Percentiles rank a stretch among this genome's conserved stretches.
These are phyloP conservation scores for Philereme vetulata DNA, from an alignment of 2,888 invertebrate genomes.

Conservation along the genomic window DNA sequence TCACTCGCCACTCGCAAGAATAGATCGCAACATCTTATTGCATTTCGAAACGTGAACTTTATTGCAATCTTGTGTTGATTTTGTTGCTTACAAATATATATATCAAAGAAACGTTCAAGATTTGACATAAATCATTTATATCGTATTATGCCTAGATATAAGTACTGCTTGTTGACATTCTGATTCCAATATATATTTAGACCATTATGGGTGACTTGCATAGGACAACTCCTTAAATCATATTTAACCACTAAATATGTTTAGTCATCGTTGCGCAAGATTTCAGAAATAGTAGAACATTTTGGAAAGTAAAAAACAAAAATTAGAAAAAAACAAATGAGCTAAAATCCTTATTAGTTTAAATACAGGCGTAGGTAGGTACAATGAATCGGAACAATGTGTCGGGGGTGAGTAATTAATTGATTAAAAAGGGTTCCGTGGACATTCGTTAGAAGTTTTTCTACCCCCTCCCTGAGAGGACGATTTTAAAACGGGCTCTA, in stretches of 20 bases:
- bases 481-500: conserved; percentile 63
- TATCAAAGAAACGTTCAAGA: too few relatives aligned
- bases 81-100: conserved; percentile 1
- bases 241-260: too few relatives aligned
- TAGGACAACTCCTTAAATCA: too few relatives aligned
- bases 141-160: too few relatives aligned
- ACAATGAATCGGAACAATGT: conserved; percentile 59
- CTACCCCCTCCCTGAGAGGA: conserved; percentile 52
- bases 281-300: conserved; percentile 62
- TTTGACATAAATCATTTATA: too few relatives aligned
- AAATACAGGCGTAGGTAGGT: conserved; percentile 34
- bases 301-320: conserved; percentile 54
- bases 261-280: too few relatives aligned
- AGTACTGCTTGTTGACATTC: too few relatives aligned
- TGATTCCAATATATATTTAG: too few relatives aligned
- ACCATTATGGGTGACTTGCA: too few relatives aligned
- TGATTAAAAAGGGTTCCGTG: conserved; percentile 75
- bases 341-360: conserved; percentile 25
- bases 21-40: conserved; percentile 27
- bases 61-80: conserved; percentile 7
- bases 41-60: conserved; percentile 18
- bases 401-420: conserved; percentile 74
- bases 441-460: conserved; percentile 78
- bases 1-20: conserved; percentile 36
- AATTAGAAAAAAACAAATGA: conserved; percentile 1